A percentile compares a stretch with the other conserved stretches of the same genome.
phyloP scores from a whole-genome alignment of 2,113 vertebrate genomes.

The Ageneiosus marmoratus region DNA sequence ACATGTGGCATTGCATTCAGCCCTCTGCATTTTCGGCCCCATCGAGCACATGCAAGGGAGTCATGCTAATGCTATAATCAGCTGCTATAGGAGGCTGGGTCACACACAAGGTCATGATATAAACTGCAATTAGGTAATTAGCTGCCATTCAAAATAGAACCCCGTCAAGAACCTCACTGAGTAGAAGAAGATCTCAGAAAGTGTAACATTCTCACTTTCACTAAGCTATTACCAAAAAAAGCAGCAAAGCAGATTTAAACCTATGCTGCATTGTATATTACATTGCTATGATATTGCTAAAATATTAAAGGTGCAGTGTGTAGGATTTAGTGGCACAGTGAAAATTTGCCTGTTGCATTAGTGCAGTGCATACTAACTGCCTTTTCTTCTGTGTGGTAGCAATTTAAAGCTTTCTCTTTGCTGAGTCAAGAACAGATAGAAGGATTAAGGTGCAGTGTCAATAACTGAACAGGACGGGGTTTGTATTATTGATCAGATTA shows the following conservation, averaged over 20 bases:
- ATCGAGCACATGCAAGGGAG: conserved; percentile 63
- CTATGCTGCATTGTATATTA: too few relatives aligned
- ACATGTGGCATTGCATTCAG: conserved; percentile 49
- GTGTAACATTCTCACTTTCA: neutral
- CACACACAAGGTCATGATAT: conserved; percentile 39
- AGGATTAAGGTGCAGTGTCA: too few relatives aligned
- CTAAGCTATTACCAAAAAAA: neutral
- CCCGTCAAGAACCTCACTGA: neutral
- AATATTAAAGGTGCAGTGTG: neutral
- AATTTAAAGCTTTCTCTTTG: too few relatives aligned
- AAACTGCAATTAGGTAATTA: neutral
- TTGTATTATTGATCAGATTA: too few relatives aligned
- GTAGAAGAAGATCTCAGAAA: neutral
- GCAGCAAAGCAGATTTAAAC: neutral
- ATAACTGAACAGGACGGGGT: too few relatives aligned
- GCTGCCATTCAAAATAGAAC: neutral
- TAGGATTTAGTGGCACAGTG: too few relatives aligned
- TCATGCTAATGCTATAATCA: conserved; percentile 55
- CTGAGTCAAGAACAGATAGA: too few relatives aligned
- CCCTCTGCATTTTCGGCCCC: conserved; percentile 57
- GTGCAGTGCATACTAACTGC: too few relatives aligned
- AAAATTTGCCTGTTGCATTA: too few relatives aligned
- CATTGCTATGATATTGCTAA: neutral
- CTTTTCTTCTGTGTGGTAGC: too few relatives aligned
- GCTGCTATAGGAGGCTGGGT: conserved; percentile 43